Evolutionary conservation across 2,797 vertebrate genomes (phyloP), one percentile per base, ranked within the genome.

Genomic region (Vespertilio murinus): DNA sequence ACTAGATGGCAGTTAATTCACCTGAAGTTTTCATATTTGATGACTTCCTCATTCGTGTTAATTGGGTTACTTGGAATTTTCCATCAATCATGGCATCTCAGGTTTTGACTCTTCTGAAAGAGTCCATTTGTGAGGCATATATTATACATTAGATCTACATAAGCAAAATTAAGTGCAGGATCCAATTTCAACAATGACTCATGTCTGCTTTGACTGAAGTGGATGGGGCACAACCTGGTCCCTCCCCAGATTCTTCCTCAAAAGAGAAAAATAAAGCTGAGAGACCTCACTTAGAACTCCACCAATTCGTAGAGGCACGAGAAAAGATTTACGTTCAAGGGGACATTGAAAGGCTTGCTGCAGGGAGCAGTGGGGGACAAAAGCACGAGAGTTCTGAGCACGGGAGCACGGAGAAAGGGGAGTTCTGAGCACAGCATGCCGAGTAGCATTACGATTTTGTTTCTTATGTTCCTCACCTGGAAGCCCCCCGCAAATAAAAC

Each of bases 61-160:
- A 97, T 95, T 97, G 84, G 94, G 59, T 94, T 95, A 67, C 87
- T 82, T 90, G 73, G 91, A 96, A 94, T 92, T 97, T 96, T 93
- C 93, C 94, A 96, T 96, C 93, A 90, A 86, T 97, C 94, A 92
- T 33, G 64, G 70, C 87, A 89, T 95, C 78, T 96, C 89, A 88
- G 82, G 45, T 82, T 91, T 93, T 95, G 88, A 67, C 73, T 96
- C 54, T 90, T 93, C 86, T 96, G 94, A 97, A 97, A 96, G 91
- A 92, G 93, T 96, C 59, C 84, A 73, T 94, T 94, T 97, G 73
- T 93, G 78, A 94, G 70, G 91, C 81, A 80, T 67, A 90, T 80
- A 83, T 96, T 95, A 88, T 75, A 92, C 11, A 82, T 65, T 74
- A 42, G 73, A 84, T 45, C 33, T 73, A 92, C 78, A 95, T 30